phyloP scores from a whole-genome alignment of 2,888 invertebrate species.

The Rhagophthalmus giganteus region DNA sequence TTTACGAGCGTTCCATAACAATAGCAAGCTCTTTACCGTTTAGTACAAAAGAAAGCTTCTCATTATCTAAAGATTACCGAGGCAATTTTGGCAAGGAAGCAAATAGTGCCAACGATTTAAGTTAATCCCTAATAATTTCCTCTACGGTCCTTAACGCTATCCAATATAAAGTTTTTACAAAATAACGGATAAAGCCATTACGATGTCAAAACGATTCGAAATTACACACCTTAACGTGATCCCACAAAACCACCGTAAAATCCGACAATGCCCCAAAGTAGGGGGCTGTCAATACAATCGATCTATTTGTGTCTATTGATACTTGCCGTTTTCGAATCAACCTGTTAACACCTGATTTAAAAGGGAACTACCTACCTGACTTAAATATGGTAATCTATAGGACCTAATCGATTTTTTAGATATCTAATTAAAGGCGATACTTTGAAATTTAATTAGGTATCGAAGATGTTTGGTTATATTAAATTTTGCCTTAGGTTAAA shows the following conservation, averaged over 20 bases:
- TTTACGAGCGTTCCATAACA: conserved; percentile 40
- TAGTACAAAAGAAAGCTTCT: conserved; percentile 37
- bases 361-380: conserved; percentile 21
- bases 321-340: conserved; percentile 40
- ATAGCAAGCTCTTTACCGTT: conserved; percentile 38
- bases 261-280: too few species aligned
- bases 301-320: conserved; percentile 43
- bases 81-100: conserved; percentile 37
- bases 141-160: neutral
- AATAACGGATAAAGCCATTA: too few species aligned
- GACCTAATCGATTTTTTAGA: conserved; percentile 14
- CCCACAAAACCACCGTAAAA: too few species aligned
- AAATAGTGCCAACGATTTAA: conserved; percentile 31
- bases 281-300: conserved; percentile 36
- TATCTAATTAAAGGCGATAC: conserved; percentile 9
- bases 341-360: conserved; percentile 38
- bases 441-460: conserved; percentile 6
- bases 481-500: conserved; percentile 10
- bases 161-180: conserved; percentile 3
- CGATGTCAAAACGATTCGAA: too few species aligned
- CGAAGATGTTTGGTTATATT: neutral
- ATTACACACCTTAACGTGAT: too few species aligned
- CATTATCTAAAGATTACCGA: conserved; percentile 45
- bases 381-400: conserved; percentile 11
- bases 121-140: conserved; percentile 37